phyloP scores from a whole-genome alignment of 1,140 invertebrate species.

The Dendrolimus punctatus region DNA sequence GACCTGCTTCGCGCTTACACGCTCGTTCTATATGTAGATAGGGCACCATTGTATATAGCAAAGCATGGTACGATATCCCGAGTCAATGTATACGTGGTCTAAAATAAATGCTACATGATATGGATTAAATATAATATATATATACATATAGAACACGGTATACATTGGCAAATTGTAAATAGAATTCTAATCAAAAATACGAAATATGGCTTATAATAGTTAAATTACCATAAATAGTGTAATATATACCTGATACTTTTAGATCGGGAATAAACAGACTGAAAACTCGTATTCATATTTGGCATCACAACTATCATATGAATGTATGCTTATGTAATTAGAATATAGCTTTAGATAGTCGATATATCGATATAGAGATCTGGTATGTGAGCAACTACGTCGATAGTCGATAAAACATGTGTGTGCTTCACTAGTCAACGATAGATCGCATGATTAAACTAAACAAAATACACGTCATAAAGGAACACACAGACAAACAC shows the following conservation, averaged over 20 bases:
- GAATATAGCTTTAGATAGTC: conserved; percentile 10
- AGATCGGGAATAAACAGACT: too few species aligned
- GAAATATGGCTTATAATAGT: too few species aligned
- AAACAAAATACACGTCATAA: conserved; percentile 31
- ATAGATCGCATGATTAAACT: conserved; percentile 44
- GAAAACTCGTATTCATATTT: too few species aligned
- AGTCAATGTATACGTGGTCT: conserved; percentile 4
- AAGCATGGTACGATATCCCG: conserved; percentile 3
- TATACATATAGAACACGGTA: too few species aligned
- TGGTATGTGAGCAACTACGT: conserved; percentile 68
- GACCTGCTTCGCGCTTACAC: conserved; percentile 36
- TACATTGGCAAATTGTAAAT: too few species aligned
- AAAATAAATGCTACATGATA: neutral
- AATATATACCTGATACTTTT: too few species aligned
- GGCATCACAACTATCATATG: too few species aligned
- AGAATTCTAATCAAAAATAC: too few species aligned
- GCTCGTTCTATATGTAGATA: conserved; percentile 15
- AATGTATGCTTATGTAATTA: conserved; percentile 20
- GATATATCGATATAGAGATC: conserved; percentile 27
- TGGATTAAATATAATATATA: too few species aligned
- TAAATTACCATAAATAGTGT: too few species aligned
- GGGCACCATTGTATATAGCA: neutral
- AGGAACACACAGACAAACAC: conserved; percentile 36
- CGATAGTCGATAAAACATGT: conserved; percentile 26
- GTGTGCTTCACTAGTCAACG: conserved; percentile 49